Evolutionary conservation across 2,888 invertebrate genomes (phyloP).

Genomic region (Fabriciana adippe): DNA sequence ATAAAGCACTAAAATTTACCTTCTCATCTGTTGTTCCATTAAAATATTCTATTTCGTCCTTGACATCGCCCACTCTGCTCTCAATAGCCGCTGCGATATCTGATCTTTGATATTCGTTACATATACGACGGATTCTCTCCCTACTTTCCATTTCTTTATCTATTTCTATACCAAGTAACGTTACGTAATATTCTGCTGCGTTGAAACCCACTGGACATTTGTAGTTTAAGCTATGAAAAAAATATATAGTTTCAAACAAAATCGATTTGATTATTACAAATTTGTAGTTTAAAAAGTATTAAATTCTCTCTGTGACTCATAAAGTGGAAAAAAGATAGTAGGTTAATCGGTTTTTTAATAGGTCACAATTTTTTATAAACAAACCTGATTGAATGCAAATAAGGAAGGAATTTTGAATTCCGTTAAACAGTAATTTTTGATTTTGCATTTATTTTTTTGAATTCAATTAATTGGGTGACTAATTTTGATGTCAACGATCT

Average conservation of each 20-base stretch:
- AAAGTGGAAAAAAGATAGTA: not conserved
- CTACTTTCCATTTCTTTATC: constrained; percentile 71
- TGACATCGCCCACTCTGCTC: constrained; percentile 62
- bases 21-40: constrained; percentile 63
- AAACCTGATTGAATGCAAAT: too few species aligned
- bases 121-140: constrained; percentile 75
- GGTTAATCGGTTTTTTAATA: not conserved
- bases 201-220: constrained; percentile 90
- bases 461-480: too few species aligned
- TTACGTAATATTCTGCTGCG: constrained; percentile 92
- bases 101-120: constrained; percentile 81
- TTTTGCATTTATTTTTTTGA: too few species aligned
- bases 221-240: constrained; percentile 80
- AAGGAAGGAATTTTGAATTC: too few species aligned
- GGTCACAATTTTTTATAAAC: too few species aligned
- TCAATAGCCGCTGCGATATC: constrained; percentile 67
- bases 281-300: too few species aligned
- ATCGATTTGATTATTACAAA: too few species aligned
- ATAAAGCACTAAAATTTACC: constrained; percentile 46
- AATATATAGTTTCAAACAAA: not conserved
- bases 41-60: constrained; percentile 71
- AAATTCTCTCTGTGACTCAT: not conserved
- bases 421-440: too few species aligned
- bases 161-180: constrained; percentile 73
- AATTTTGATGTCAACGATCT: too few species aligned